Evolutionary conservation across 1,140 invertebrate species (phyloP).

Genomic region (Lerema accius): DNA sequence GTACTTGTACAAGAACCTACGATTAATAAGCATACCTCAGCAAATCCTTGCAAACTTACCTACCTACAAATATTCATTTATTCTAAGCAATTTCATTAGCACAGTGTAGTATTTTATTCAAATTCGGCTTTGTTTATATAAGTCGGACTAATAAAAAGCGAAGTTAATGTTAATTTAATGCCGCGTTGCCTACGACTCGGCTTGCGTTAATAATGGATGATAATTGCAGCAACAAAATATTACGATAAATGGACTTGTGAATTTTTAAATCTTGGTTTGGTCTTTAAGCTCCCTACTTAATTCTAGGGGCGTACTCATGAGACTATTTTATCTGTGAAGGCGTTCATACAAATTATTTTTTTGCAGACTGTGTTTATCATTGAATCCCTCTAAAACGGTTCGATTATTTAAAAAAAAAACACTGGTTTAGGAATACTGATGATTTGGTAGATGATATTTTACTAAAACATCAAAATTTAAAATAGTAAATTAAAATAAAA

Average conservation of each 20-base stretch:
- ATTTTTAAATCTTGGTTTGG: no score
- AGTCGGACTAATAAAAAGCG: background rate
- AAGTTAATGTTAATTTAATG: background rate
- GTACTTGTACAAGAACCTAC: background rate
- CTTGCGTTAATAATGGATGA: background rate
- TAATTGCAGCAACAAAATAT: background rate
- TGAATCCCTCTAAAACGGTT: no score
- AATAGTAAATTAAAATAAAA: no score
- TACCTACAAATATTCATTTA: slow-evolving; percentile 32
- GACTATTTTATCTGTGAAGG: no score
- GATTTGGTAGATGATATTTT: no score
- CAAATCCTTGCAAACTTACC: slow-evolving; percentile 19
- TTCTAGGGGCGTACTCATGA: no score
- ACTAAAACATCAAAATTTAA: no score
- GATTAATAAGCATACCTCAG: background rate
- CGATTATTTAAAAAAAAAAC: no score
- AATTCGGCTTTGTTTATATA: background rate
- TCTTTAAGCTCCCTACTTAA: no score
- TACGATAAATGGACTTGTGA: background rate
- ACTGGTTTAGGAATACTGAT: no score
- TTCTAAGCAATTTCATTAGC: slow-evolving; percentile 33
- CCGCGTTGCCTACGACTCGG: background rate
- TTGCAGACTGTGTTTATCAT: no score
- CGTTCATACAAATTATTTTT: no score
- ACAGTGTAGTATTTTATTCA: slow-evolving; percentile 7